A percentile compares a stretch with the other conserved stretches of the same genome.
Evolutionary conservation across 2,888 invertebrate species (phyloP).

Genomic region (Parelbella ahira): DNA sequence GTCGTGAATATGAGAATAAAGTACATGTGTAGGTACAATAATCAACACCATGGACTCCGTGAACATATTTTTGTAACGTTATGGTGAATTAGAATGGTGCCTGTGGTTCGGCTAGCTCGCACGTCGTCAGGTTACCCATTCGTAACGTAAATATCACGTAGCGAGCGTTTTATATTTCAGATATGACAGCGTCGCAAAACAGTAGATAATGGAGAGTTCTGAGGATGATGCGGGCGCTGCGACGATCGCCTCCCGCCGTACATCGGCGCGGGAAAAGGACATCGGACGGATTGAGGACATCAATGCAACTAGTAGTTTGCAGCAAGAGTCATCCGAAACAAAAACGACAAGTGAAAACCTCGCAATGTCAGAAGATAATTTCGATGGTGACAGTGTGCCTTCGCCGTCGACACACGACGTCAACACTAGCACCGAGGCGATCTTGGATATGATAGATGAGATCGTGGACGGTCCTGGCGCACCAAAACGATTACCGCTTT

Average conservation of each 20-base stretch:
- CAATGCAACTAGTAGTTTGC: constrained; percentile 62
- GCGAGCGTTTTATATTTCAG: constrained; percentile 77
- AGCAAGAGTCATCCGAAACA: constrained; percentile 55
- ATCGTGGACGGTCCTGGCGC: constrained; percentile 72
- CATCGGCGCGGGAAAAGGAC: constrained; percentile 79
- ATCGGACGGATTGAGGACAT: constrained; percentile 63
- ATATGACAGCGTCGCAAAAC: constrained; percentile 75
- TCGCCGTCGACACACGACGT: constrained; percentile 70
- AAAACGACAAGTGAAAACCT: constrained; percentile 56
- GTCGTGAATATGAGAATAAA: constrained; percentile 79
- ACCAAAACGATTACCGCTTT: constrained; percentile 55
- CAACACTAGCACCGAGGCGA: constrained; percentile 75
- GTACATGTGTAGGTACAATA: constrained; percentile 78
- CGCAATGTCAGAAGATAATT: constrained; percentile 70
- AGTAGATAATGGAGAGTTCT: constrained; percentile 80
- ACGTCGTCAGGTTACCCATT: constrained; percentile 78
- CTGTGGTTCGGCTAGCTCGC: constrained; percentile 77
- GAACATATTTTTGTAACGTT: constrained; percentile 74
- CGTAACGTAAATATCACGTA: constrained; percentile 76
- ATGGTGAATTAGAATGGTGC: constrained; percentile 81
- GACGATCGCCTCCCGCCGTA: constrained; percentile 76
- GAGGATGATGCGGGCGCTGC: constrained; percentile 80
- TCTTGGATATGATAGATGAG: constrained; percentile 77
- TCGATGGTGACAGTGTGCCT: constrained; percentile 71
- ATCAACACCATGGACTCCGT: constrained; percentile 72